Evolutionary conservation across 2,888 invertebrate genomes (phyloP).

Genomic region (Acanthosepion pharaonis): DNA sequence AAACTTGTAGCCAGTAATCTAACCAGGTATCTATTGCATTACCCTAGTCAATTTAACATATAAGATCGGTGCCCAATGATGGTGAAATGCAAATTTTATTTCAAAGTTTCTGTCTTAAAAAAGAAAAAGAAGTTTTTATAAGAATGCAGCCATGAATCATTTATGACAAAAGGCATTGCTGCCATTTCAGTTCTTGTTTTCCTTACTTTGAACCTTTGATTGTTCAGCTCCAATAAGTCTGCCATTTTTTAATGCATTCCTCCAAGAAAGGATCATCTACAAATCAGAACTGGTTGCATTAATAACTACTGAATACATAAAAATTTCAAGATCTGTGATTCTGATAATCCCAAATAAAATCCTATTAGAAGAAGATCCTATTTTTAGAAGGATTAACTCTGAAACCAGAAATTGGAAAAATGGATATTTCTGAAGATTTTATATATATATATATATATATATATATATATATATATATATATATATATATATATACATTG

Average conservation of each 20-base stretch:
- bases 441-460: not conserved
- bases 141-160: not conserved
- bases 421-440: not conserved
- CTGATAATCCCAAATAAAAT: conserved; percentile 33
- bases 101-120: not conserved
- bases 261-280: not conserved
- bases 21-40: not conserved
- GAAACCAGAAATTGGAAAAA: not conserved
- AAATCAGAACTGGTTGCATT: not conserved
- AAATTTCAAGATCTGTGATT: not conserved
- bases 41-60: not conserved
- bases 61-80: not conserved
- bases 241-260: not conserved
- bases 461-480: not conserved
- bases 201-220: not conserved
- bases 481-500: not conserved
- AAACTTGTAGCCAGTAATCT: no score
- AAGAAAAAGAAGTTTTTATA: not conserved
- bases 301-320: conserved; percentile 8
- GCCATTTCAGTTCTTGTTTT: not conserved
- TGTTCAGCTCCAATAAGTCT: not conserved
- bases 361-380: not conserved
- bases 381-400: conserved; percentile 4
- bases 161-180: not conserved
- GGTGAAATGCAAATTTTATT: not conserved